Conservation (phyloP, 2,888 invertebrate genomes). For the Xestoiulus laeticollis region DNA sequence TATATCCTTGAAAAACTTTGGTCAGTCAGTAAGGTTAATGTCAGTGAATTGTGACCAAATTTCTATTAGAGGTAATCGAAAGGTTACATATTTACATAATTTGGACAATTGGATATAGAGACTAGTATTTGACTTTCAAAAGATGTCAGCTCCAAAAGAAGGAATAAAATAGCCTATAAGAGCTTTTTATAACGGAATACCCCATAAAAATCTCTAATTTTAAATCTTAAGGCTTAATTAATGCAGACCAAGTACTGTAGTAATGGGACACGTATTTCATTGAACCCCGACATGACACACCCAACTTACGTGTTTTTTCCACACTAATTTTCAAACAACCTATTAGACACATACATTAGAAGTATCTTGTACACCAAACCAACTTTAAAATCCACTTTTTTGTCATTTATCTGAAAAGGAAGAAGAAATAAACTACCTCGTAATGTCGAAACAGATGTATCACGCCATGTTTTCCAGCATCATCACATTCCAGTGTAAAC, state of each 20-base stretch:
- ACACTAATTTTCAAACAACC: background rate
- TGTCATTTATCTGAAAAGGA: background rate
- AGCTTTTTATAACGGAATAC: background rate
- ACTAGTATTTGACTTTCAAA: background rate
- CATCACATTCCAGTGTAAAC: constrained; percentile 4
- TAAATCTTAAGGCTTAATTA: background rate
- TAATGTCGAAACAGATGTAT: background rate
- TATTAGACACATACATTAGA: background rate
- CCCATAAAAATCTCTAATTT: background rate
- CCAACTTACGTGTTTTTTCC: background rate
- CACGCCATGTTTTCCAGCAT: constrained; percentile 31
- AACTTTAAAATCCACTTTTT: background rate
- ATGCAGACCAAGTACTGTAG: background rate
- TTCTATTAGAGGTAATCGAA: too few species aligned
- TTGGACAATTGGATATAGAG: background rate
- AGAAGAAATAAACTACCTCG: background rate
- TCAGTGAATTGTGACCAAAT: too few species aligned
- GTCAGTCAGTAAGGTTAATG: too few species aligned
- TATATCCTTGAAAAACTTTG: background rate
- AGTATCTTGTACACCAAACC: background rate
- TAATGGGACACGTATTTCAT: background rate
- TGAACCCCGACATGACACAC: background rate
- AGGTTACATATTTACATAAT: background rate
- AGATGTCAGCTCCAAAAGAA: background rate
- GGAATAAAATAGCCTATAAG: background rate